Base-by-base conservation (phyloP, 2,113 vertebrate genomes). In the Neoarius graeffei region DNA sequence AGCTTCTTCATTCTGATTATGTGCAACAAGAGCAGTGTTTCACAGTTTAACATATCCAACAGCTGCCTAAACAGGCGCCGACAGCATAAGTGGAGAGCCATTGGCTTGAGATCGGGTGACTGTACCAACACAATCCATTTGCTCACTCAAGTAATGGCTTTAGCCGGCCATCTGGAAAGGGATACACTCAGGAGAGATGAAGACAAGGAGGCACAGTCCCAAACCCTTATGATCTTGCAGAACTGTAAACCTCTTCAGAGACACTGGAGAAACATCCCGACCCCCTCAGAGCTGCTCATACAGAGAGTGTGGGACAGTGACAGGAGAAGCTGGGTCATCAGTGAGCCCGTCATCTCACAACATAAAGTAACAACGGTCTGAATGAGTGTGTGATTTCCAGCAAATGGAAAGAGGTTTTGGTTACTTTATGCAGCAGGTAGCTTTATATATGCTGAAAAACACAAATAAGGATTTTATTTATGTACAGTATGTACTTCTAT, bases 101-200 rank as follows among this genome's bases (percentile, higher is more conserved):
- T 91, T 93, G 92, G 90, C 86, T 80, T 66, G 88, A 91, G 91
- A 92, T 85, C 91, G 83, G 90, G 90, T 91, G 90, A 93, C 93
- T 88, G 92, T 88, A 86, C 91, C 93, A 89, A 88, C 90, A 94
- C 91, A 93, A 92, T 92, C 89, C 90, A 85, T 86, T 86, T 67
- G 85, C 83, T 91, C 89, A 86, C 89, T 71, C 27, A 81, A 71
- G 87, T 88, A 89, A 89, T 90, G 89, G 86, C 62, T 91, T 93
- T 86, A 81, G 89, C 81, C 86, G 50, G 5, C 81, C n/a, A 5
- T 17, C 87, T 89, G 90, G 91, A 95, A 95, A 90, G 85, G 90
- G 94, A 95, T 95, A 94, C 92, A 87, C 92, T 90, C 93, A 87
- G 92, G 90, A 85, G 90, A 82, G 50, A 1, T 20, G 89, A 88